Evolutionary conservation across 2,888 invertebrate genomes (phyloP), one percentile per base, ranked within the genome.

Genomic region (Leptura quadrifasciata): DNA sequence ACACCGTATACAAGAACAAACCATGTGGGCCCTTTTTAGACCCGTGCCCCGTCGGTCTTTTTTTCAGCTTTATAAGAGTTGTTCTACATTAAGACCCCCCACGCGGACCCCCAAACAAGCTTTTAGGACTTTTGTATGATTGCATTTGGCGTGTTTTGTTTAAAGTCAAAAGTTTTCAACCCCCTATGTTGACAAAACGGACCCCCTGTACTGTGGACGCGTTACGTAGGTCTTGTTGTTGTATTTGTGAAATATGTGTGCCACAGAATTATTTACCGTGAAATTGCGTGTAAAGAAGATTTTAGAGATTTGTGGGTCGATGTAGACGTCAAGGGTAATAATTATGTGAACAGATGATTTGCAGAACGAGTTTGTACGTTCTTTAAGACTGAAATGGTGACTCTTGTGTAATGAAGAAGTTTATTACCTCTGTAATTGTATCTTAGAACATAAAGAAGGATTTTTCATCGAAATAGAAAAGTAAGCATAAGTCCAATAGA

Each of bases 261-360:
- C 80, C 78, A 79, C 81, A 80, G 80, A 82, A 80, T 85, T 83
- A 84, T 84, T 84, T 83, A 82, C 83, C 84, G 84, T 85, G 84
- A 84, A 85, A 85, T 85, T 79, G 83, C 78, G 78, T 78, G 82
- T 79, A 77, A 79, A 77, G 74, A 72, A 71, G 76, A 76, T 77
- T 76, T 78, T 65, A 67, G 65, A 70, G 73, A 75, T 77, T 76
- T 74, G 74, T 77, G 52, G 75, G 72, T 52, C 72, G 81, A 82
- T 79, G 77, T 76, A 83, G 82, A 82, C 64, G 81, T 82, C 79
- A 81, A 72, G 68, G 75, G 55, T 69, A 68, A 72, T 75, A 74
- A 76, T 80, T 74, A 77, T 81, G 78, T 17, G 58, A 47, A 21
- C 75, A 65, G 74, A 74, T 80, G 81, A 80, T 80, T 78, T 78